Evolutionary conservation across 2,797 vertebrate species (phyloP), one percentile per base, ranked within the genome.

Genomic region (Alca torda): DNA sequence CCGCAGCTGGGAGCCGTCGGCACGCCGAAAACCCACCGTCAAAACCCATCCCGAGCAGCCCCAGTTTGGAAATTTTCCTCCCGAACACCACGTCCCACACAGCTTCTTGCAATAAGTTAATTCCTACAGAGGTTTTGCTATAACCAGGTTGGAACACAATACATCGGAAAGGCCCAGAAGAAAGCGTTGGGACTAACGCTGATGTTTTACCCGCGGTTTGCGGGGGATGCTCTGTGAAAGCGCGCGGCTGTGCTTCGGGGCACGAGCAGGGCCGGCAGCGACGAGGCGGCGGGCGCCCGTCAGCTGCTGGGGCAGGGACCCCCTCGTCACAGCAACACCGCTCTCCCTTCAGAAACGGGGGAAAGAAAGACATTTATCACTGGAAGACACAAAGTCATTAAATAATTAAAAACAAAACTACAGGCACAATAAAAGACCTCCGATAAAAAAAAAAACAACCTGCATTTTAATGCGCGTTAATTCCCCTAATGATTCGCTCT

Each of bases 351-450:
- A 31, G 14, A 91, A 96, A 96, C 77, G 72, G 39, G 39, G 23
- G 23, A 24, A 80, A 91, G 93, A 95, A 97, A 97, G 72, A 97
- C 96, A 97, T 98, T 97, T 97, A 98, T 98, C 97, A 97, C 75
- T 65, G 90, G 78, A 94, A 98, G 96, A 98, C 97, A 98, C 97
- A 97, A 98, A 98, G 98, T 97, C 97, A 97, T 98, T 98, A 98
- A 98, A 98, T 98, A 98, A 98, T 98, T 98, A 98, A 98, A 97
- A 98, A 95, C 97, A 98, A 98, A 98, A 98, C 97, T 97, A 96
- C 82, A 96, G 95, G 96, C 96, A 97, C 97, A 98, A 97, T 98
- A 97, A 98, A 98, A 97, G 95, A 96, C 97, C 92, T 95, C 84
- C 85, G 97, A 98, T 98, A 97, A 98, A 97, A 59, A 95, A 90